phyloP scores from a whole-genome alignment of 2,113 vertebrate genomes.

The Anser brachyrhynchus region DNA sequence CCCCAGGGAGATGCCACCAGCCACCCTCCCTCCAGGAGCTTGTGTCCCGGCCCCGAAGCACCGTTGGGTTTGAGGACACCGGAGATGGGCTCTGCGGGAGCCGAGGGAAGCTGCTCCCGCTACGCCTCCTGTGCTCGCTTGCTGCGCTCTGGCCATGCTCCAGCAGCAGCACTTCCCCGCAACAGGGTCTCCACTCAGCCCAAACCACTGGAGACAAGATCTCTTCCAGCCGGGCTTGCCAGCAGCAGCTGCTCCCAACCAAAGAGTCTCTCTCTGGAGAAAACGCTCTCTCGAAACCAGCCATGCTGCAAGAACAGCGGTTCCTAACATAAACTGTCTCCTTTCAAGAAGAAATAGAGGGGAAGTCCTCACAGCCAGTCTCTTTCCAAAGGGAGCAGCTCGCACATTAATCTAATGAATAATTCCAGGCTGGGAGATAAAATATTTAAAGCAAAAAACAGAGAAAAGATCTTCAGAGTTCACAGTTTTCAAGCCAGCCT shows the following conservation, averaged over 20 bases:
- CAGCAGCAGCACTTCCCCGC: slow-evolving; percentile 60
- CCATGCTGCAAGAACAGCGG: neutral
- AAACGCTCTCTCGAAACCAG: neutral
- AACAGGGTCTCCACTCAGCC: slow-evolving; percentile 59
- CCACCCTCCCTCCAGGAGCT: slow-evolving; percentile 42
- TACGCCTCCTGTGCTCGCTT: neutral
- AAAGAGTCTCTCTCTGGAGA: slow-evolving; percentile 28
- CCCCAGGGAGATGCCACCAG: slow-evolving; percentile 37
- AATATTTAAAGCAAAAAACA: slow-evolving; percentile 63
- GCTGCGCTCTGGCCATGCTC: slow-evolving; percentile 51
- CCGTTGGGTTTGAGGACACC: slow-evolving; percentile 13
- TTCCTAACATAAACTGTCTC: neutral
- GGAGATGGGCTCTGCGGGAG: neutral
- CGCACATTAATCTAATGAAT: slow-evolving; percentile 64
- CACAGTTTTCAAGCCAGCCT: slow-evolving; percentile 38
- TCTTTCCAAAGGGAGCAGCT: slow-evolving; percentile 60
- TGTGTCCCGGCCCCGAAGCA: neutral
- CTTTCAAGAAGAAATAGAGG: slow-evolving; percentile 22
- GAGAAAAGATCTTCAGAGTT: slow-evolving; percentile 33
- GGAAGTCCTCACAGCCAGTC: slow-evolving; percentile 33
- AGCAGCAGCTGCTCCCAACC: slow-evolving; percentile 50
- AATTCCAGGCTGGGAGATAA: slow-evolving; percentile 67
- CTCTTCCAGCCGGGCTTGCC: slow-evolving; percentile 42
- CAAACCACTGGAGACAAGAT: slow-evolving; percentile 22
- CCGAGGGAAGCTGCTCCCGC: slow-evolving; percentile 5